These are phyloP conservation scores for Magallana angulata DNA, from an alignment of 1,140 invertebrate genomes.

Conservation along the genomic window DNA sequence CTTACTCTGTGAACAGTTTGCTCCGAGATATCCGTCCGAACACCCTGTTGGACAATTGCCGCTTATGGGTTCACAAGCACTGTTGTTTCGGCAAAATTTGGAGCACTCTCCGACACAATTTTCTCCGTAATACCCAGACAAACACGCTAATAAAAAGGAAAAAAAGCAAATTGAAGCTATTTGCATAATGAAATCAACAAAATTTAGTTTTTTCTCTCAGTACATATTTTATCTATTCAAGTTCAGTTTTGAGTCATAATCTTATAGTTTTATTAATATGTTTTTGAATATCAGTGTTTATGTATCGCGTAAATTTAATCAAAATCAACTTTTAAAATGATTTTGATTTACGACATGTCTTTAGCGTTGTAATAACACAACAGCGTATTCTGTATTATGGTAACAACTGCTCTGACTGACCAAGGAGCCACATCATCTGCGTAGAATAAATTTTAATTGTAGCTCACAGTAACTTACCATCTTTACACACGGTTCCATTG, in stretches of 20 bases:
- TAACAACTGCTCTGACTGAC: no score
- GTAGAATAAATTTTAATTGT: not conserved
- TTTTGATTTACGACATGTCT: no score
- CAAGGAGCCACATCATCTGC: no score
- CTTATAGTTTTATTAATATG: no score
- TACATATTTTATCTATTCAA: no score
- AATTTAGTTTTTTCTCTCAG: no score
- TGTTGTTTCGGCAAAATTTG: not conserved
- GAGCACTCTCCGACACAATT: not conserved
- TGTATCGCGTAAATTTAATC: no score
- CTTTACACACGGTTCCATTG: conserved; percentile 17
- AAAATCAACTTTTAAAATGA: no score
- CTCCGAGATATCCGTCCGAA: not conserved
- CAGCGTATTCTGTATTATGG: no score
- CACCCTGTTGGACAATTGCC: not conserved
- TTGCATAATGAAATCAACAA: not conserved
- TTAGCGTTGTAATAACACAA: no score
- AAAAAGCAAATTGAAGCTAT: not conserved
- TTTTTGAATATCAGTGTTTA: no score
- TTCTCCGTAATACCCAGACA: not conserved
- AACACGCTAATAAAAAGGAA: not conserved
- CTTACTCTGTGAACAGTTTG: not conserved
- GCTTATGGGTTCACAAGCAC: not conserved
- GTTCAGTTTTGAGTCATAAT: no score
- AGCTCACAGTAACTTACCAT: not conserved